Evolutionary conservation across 2,888 invertebrate species (phyloP).

Genomic region (Andrena fulva): DNA sequence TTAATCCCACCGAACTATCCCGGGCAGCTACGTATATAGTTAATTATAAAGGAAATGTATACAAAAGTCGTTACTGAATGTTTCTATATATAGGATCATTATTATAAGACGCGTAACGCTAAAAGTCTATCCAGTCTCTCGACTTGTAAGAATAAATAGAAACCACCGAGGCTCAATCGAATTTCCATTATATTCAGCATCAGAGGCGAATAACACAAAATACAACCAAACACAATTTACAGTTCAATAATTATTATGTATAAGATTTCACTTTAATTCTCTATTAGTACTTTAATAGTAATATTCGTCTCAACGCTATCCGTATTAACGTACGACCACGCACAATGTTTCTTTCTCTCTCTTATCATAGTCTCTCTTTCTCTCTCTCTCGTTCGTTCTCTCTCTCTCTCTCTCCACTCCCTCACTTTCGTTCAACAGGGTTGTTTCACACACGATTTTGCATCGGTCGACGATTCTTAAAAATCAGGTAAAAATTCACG

Average conservation of each 20-base stretch:
- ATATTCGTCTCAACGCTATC: constrained; percentile 58
- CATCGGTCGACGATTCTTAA: constrained; percentile 53
- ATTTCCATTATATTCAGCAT: constrained; percentile 82
- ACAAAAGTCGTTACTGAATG: too few species aligned
- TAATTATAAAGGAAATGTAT: too few species aligned
- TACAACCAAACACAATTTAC: constrained; percentile 82
- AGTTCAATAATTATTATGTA: constrained; percentile 76
- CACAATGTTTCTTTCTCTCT: constrained; percentile 40
- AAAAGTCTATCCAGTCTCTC: too few species aligned
- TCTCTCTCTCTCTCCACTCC: constrained; percentile 13
- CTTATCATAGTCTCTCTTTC: constrained; percentile 37
- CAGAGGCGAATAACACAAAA: constrained; percentile 80
- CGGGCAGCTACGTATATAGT: too few species aligned
- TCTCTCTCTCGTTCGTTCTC: constrained; percentile 23
- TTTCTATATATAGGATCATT: too few species aligned
- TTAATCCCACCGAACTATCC: too few species aligned
- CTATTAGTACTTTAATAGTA: constrained; percentile 71
- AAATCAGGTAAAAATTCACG: constrained; percentile 67
- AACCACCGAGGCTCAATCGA: constrained; percentile 60
- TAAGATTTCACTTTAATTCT: constrained; percentile 74
- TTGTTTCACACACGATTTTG: constrained; percentile 32
- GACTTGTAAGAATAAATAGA: background rate
- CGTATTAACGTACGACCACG: constrained; percentile 46
- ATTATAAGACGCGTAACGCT: too few species aligned
- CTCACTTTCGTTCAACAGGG: constrained; percentile 43